Conservation (phyloP, 2,113 vertebrate species). For the Spea bombifrons region DNA sequence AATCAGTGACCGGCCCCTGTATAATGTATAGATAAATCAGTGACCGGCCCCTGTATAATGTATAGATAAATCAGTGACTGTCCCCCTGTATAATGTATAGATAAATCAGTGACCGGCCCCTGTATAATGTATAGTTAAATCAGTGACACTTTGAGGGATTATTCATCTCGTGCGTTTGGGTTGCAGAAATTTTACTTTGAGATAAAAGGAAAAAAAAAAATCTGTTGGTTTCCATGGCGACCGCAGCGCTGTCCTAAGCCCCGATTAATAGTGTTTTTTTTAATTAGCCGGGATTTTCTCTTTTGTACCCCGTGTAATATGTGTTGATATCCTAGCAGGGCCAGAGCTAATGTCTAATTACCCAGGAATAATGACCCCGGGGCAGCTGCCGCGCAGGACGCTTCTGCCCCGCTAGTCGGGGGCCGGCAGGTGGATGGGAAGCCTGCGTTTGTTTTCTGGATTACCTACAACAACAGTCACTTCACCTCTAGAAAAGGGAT, state of each 20-base stretch:
- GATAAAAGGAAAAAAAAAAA: constrained; percentile 10
- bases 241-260: not conserved
- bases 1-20: too few species aligned
- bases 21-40: too few species aligned
- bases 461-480: not conserved
- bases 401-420: not conserved
- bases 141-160: not conserved
- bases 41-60: too few species aligned
- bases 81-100: too few species aligned
- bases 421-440: not conserved
- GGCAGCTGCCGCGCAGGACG: not conserved
- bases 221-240: constrained; percentile 1
- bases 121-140: too few species aligned
- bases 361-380: constrained; percentile 1
- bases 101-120: too few species aligned
- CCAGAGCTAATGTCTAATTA: not conserved
- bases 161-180: not conserved
- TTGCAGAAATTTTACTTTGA: not conserved
- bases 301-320: not conserved
- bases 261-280: not conserved
- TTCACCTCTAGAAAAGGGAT: constrained; percentile 6
- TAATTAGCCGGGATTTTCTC: constrained; percentile 5
- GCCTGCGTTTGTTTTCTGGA: constrained; percentile 7
- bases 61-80: too few species aligned
- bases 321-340: not conserved